Evolutionary conservation across 2,888 invertebrate species (phyloP).

Genomic region (Hirtodrosophila cameraria): DNA sequence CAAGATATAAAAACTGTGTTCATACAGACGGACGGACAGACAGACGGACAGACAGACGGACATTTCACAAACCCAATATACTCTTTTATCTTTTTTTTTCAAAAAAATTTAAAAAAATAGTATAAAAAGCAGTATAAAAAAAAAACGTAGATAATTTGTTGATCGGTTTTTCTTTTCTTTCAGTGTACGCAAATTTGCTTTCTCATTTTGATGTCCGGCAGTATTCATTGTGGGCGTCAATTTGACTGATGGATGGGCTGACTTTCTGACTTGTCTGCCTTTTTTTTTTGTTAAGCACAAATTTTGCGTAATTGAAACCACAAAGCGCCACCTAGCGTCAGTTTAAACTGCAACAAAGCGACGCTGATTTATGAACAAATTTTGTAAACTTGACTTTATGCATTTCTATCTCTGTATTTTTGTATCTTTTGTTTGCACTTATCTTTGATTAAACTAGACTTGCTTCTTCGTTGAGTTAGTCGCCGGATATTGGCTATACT

Average conservation of each 20-base stretch:
- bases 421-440: neutral
- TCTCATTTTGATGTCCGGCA: constrained; percentile 25
- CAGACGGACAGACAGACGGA: too few species aligned
- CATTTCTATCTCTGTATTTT: too few species aligned
- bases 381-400: neutral
- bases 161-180: too few species aligned
- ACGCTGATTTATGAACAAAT: constrained; percentile 22
- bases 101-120: too few species aligned
- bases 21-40: too few species aligned
- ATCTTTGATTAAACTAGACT: neutral
- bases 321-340: constrained; percentile 51
- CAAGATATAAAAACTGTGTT: too few species aligned
- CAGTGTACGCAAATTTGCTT: too few species aligned
- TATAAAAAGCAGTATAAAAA: too few species aligned
- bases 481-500: constrained; percentile 5
- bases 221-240: constrained; percentile 60
- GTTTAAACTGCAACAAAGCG: constrained; percentile 34
- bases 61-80: too few species aligned
- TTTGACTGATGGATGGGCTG: constrained; percentile 37
- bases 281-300: constrained; percentile 2
- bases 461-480: neutral
- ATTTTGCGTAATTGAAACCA: constrained; percentile 52
- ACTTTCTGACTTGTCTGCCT: neutral
- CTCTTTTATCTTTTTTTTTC: too few species aligned
- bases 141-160: too few species aligned